These are phyloP conservation scores for Camponotus fellah DNA, from an alignment of 2,888 invertebrate genomes.

Conservation along the genomic window DNA sequence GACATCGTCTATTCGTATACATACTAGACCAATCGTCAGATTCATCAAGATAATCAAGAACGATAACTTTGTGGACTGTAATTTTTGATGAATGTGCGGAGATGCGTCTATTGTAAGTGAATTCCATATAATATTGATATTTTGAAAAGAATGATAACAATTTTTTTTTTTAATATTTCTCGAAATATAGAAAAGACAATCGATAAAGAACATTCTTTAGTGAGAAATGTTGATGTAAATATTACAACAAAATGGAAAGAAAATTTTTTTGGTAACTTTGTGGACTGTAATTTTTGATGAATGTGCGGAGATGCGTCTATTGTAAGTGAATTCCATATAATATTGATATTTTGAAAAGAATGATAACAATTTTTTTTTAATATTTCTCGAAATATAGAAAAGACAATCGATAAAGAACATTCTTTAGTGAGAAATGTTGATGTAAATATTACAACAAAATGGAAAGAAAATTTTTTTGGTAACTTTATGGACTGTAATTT, in stretches of 20 bases:
- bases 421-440: background rate
- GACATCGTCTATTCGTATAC: slow-evolving; percentile 30
- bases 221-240: background rate
- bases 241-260: background rate
- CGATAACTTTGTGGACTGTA: background rate
- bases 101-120: background rate
- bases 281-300: background rate
- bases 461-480: background rate
- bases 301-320: background rate
- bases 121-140: background rate
- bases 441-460: background rate
- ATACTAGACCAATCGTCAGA: slow-evolving; percentile 23
- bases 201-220: background rate
- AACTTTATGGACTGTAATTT: background rate
- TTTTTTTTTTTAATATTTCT: background rate
- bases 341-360: background rate
- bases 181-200: background rate
- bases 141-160: background rate
- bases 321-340: background rate
- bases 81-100: background rate
- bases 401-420: background rate
- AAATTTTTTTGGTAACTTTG: background rate
- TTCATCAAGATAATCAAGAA: slow-evolving; percentile 38
- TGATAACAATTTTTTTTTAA: background rate
- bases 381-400: background rate